Evolutionary conservation across 2,888 invertebrate species (phyloP).

Genomic region (Cephalotes varians): DNA sequence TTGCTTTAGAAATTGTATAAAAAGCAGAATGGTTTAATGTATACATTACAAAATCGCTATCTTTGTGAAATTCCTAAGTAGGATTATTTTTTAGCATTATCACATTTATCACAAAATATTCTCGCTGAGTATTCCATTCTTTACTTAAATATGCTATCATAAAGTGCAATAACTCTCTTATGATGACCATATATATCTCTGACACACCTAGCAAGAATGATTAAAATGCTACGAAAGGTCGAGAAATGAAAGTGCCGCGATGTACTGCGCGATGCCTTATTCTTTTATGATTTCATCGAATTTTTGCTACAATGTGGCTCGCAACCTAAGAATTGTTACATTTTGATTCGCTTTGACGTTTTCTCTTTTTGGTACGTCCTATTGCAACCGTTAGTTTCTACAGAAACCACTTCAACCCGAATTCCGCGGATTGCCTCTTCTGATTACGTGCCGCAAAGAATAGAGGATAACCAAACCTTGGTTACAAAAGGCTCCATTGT

Average conservation of each 20-base stretch:
- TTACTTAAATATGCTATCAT: background rate
- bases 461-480: slow-evolving; percentile 63
- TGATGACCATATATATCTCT: background rate
- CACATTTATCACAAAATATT: background rate
- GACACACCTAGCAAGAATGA: background rate
- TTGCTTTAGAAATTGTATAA: background rate
- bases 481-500: slow-evolving; percentile 72
- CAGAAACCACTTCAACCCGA: slow-evolving; percentile 71
- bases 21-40: background rate
- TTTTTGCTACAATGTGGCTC: slow-evolving; percentile 12
- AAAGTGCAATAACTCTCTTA: slow-evolving; percentile 6
- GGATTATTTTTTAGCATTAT: background rate
- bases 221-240: slow-evolving; percentile 9
- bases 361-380: slow-evolving; percentile 11
- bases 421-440: slow-evolving; percentile 70
- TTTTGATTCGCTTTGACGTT: slow-evolving; percentile 25
- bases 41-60: background rate
- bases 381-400: slow-evolving; percentile 23
- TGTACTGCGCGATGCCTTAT: slow-evolving; percentile 13
- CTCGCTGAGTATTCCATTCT: background rate
- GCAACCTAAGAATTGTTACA: slow-evolving; percentile 11
- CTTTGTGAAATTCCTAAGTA: background rate
- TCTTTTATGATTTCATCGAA: slow-evolving; percentile 7
- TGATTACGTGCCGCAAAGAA: slow-evolving; percentile 69
- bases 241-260: slow-evolving; percentile 1